Conservation (phyloP, 2,888 invertebrate genomes). For the Glaucopsyche alexis region DNA sequence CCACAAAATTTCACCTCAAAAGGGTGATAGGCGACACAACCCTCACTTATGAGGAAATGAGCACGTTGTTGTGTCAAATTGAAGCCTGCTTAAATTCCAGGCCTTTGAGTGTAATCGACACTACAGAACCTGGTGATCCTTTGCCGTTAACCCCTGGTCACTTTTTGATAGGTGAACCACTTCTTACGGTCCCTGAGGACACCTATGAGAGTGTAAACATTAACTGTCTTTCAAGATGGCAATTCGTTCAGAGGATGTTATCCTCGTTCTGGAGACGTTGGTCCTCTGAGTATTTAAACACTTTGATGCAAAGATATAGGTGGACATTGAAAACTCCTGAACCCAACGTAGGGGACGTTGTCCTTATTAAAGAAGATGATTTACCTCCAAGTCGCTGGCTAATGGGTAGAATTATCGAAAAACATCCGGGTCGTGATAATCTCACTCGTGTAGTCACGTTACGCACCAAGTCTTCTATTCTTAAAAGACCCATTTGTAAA, state of each 20-base stretch:
- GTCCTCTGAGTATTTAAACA: neutral
- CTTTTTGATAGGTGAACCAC: slow-evolving; percentile 38
- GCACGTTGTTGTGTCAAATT: slow-evolving; percentile 37
- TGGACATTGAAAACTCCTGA: neutral
- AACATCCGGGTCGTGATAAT: neutral
- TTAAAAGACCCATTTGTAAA: neutral
- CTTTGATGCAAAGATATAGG: too few species aligned
- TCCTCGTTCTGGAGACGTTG: slow-evolving; percentile 34
- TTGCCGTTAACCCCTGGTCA: slow-evolving; percentile 38
- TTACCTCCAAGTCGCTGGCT: neutral
- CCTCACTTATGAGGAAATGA: slow-evolving; percentile 39
- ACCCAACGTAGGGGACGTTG: neutral
- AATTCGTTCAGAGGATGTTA: slow-evolving; percentile 32
- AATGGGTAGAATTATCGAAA: slow-evolving; percentile 3
- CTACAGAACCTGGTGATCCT: slow-evolving; percentile 31
- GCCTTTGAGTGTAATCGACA: slow-evolving; percentile 30
- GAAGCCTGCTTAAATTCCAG: slow-evolving; percentile 43
- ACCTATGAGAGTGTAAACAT: slow-evolving; percentile 29
- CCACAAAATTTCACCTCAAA: slow-evolving; percentile 39
- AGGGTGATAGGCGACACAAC: slow-evolving; percentile 35
- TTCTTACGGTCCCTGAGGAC: slow-evolving; percentile 32
- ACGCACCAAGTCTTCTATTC: too few species aligned
- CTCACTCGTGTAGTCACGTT: slow-evolving; percentile 4
- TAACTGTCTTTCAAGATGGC: slow-evolving; percentile 35
- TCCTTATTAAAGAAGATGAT: too few species aligned